Evolutionary conservation across 2,113 vertebrate species (phyloP).

Genomic region (Hyperopisus bebe): DNA sequence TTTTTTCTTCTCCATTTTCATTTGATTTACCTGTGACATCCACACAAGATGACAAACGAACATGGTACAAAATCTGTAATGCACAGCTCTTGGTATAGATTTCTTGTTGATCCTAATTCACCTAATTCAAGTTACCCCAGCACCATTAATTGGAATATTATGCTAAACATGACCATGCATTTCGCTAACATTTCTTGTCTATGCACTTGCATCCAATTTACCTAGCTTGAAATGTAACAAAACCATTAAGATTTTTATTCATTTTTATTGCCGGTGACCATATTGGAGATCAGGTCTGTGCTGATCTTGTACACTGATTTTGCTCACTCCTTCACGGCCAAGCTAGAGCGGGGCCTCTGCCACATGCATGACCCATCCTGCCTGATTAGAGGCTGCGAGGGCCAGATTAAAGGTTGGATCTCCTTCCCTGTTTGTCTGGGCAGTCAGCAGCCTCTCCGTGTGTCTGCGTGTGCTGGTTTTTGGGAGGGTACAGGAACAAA

Average conservation of each 20-base stretch:
- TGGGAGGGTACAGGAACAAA: conserved; percentile 41
- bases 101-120: not conserved
- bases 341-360: not conserved
- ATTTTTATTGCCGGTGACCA: not conserved
- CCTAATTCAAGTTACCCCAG: not conserved
- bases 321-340: not conserved
- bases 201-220: not conserved
- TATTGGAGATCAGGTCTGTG: not conserved
- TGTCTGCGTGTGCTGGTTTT: conserved; percentile 38
- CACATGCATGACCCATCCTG: not conserved
- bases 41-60: not conserved
- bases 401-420: conserved; percentile 37
- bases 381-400: conserved; percentile 23
- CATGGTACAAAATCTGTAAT: not conserved
- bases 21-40: not conserved
- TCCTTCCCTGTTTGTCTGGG: conserved; percentile 4
- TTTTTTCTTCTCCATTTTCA: not conserved
- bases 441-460: not conserved
- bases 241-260: not conserved
- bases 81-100: not conserved
- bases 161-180: not conserved
- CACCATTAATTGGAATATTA: not conserved
- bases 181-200: not conserved
- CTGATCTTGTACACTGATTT: not conserved
- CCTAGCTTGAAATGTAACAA: not conserved